A percentile compares a stretch with the other conserved stretches of the same genome.
phyloP scores from a whole-genome alignment of 2,888 invertebrate genomes.

The Choristoneura rosaceana region DNA sequence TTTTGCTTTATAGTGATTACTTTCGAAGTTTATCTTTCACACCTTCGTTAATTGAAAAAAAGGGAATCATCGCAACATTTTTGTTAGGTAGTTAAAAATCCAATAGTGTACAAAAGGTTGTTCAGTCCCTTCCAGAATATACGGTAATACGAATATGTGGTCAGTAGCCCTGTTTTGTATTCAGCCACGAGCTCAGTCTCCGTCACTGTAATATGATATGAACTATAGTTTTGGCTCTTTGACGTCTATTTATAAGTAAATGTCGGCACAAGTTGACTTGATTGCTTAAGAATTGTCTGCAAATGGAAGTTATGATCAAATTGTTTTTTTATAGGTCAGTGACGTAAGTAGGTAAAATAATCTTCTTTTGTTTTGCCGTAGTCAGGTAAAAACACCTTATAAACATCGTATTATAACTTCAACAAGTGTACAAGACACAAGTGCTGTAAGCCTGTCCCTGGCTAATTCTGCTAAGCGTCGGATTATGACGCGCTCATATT shows the following conservation, averaged over 20 bases:
- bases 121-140: conserved; percentile 16
- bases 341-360: too few relatives aligned
- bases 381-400: too few relatives aligned
- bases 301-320: not conserved
- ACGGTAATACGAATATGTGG: not conserved
- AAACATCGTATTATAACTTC: not conserved
- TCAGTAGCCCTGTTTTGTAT: conserved; percentile 12
- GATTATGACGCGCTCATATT: conserved; percentile 37
- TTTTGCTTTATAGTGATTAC: too few relatives aligned
- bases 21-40: too few relatives aligned
- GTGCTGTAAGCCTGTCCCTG: conserved; percentile 10
- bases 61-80: too few relatives aligned
- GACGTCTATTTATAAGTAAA: conserved; percentile 9
- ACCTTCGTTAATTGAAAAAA: too few relatives aligned
- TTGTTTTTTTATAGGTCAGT: not conserved
- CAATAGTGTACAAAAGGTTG: too few relatives aligned
- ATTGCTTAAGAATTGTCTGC: not conserved
- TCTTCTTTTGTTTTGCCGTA: too few relatives aligned
- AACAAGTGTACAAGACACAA: conserved; percentile 7
- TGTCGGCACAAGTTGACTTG: conserved; percentile 2
- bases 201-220: conserved; percentile 13
- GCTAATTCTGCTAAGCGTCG: conserved; percentile 19
- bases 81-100: too few relatives aligned
- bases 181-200: conserved; percentile 10
- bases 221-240: conserved; percentile 12